Conservation (phyloP, 2,888 invertebrate species). For the Pollenia amentaria region DNA sequence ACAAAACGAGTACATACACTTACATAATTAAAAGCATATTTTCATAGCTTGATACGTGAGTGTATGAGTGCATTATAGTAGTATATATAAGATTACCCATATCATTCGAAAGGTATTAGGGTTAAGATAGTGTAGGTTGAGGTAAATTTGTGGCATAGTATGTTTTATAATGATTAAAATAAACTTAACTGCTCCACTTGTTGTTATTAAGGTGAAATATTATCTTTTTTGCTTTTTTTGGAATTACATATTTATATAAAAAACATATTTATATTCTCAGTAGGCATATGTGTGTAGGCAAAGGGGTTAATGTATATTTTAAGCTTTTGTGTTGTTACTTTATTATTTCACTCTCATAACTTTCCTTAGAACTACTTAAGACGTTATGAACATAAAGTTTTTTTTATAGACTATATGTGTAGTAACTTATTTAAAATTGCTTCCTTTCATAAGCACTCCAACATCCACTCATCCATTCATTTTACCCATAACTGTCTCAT, state of each 20-base stretch:
- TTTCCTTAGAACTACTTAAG: slow-evolving; percentile 34
- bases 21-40: too few relatives aligned
- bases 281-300: background rate
- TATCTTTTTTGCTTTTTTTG: slow-evolving; percentile 8
- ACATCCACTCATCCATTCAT: background rate
- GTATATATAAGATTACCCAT: too few relatives aligned
- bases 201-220: slow-evolving; percentile 30
- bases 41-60: too few relatives aligned
- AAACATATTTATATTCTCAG: too few relatives aligned
- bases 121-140: background rate
- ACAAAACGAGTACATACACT: too few relatives aligned
- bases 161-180: slow-evolving; percentile 17
- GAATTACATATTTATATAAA: background rate
- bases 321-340: background rate
- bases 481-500: slow-evolving; percentile 33
- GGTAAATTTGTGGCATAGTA: slow-evolving; percentile 1
- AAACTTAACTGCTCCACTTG: background rate
- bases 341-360: background rate
- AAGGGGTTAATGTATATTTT: background rate
- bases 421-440: too few relatives aligned
- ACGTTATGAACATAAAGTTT: background rate
- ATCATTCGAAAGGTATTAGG: too few relatives aligned
- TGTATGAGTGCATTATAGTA: too few relatives aligned
- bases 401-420: too few relatives aligned
- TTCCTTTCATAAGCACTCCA: background rate